Conservation (phyloP, 2,888 invertebrate species). For the Tachina fera region DNA sequence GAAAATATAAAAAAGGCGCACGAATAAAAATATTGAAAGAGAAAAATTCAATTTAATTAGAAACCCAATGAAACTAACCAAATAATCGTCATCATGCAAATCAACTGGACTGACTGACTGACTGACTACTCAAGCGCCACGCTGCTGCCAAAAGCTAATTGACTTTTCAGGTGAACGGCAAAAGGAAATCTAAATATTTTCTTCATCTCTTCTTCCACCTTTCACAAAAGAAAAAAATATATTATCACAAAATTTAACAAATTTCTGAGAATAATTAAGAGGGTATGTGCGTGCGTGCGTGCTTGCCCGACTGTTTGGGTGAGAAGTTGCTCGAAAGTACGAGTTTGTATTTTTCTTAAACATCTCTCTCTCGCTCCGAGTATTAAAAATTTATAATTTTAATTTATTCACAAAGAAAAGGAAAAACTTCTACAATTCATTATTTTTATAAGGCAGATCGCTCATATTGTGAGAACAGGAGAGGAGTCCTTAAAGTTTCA, state of each 20-base stretch:
- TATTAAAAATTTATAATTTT: constrained; percentile 32
- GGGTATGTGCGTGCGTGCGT: too few relatives aligned
- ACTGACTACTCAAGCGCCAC: constrained; percentile 35
- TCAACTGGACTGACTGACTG: background rate
- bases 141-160: constrained; percentile 47
- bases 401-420: constrained; percentile 24
- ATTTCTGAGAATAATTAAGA: constrained; percentile 35
- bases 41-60: constrained; percentile 49
- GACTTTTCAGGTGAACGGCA: constrained; percentile 58
- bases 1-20: background rate
- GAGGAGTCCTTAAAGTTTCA: constrained; percentile 21
- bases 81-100: constrained; percentile 52
- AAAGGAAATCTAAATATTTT: constrained; percentile 24
- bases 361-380: too few relatives aligned
- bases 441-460: background rate
- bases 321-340: constrained; percentile 1
- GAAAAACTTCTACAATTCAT: constrained; percentile 18
- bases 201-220: background rate
- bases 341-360: too few relatives aligned
- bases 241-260: constrained; percentile 21
- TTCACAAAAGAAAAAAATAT: background rate
- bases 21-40: background rate
- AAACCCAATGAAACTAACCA: constrained; percentile 56
- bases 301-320: too few relatives aligned
- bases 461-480: background rate